Evolutionary conservation across 2,797 vertebrate species (phyloP).

Genomic region (Arremon brunneinucha): DNA sequence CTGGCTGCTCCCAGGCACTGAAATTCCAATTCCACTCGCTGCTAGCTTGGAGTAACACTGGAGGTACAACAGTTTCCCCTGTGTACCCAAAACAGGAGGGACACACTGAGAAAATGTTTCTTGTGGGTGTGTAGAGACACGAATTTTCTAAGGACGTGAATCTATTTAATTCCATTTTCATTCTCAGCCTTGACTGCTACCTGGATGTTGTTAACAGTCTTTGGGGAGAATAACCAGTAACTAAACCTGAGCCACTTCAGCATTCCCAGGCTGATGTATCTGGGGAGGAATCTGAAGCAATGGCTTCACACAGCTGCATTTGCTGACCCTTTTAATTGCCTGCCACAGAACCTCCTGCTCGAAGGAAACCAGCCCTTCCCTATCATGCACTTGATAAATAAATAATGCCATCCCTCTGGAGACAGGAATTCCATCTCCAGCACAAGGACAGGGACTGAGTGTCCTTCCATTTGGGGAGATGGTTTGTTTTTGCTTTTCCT

Average conservation of each 20-base stretch:
- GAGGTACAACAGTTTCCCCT: neutral
- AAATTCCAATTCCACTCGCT: neutral
- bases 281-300: neutral
- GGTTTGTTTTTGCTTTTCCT: neutral
- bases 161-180: conserved; percentile 6
- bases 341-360: neutral
- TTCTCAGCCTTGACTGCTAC: neutral
- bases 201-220: neutral
- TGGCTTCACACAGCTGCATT: neutral
- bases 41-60: neutral
- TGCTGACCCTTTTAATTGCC: conserved; percentile 40
- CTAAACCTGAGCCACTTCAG: neutral
- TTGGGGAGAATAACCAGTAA: neutral
- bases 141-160: conserved; percentile 31
- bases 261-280: neutral
- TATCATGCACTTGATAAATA: conserved; percentile 26
- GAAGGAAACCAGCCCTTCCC: neutral
- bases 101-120: neutral
- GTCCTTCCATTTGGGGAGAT: neutral
- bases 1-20: neutral
- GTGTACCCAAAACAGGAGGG: neutral
- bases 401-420: conserved; percentile 12
- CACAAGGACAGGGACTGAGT: neutral
- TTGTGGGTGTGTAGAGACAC: neutral
- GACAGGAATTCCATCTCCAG: conserved; percentile 15